Base-by-base conservation (phyloP, 2,888 invertebrate species). In the Mythimna pallens region DNA sequence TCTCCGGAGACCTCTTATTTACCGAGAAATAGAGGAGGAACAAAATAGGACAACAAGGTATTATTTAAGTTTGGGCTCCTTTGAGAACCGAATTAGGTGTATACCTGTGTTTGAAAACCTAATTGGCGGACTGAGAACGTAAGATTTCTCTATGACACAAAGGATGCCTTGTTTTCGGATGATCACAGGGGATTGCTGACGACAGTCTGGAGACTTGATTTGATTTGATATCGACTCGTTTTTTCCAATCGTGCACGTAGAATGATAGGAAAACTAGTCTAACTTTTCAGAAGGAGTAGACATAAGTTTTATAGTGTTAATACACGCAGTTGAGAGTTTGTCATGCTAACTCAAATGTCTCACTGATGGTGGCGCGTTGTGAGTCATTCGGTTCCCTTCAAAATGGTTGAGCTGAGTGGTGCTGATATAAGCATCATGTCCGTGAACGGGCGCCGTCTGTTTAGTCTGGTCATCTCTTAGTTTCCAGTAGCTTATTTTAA, bases 11-110 rank as follows among this genome's bases (percentile, higher is more conserved):
- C 25, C 59, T 84, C 65, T 82, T 80, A 73, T 76, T 82, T 82
- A 72, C 80, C 64, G 57, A 68, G 69, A 70, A 82, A 85, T 85
- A 83, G 83, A 70, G 64, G 30, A 55, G 68, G 76, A 67, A 70
- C 78, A 77, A 68, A 81, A 68, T 55, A 80, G 30, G 74, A 83
- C 70, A 62, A 58, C 66, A 25, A 65, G 50, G 70, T 74, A 80
- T 81, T 83, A 80, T 80, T 67, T 83, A 74, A 70, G 80, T 83
- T 70, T 50, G 68, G 12, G 58, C 34, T 74, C 83, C 80, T 70
- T 70, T 67, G 66, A 74, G 74, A 30, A 10, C 55, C 9, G 65
- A 62, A 82, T 70, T 74, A 83, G 54, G 61, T 70, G 20, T 22
- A 43, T 70, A 57, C 43, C 70, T 82, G 61, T 70, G 47, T 68